phyloP scores from a whole-genome alignment of 2,888 invertebrate genomes.

The Diaphora mendica region DNA sequence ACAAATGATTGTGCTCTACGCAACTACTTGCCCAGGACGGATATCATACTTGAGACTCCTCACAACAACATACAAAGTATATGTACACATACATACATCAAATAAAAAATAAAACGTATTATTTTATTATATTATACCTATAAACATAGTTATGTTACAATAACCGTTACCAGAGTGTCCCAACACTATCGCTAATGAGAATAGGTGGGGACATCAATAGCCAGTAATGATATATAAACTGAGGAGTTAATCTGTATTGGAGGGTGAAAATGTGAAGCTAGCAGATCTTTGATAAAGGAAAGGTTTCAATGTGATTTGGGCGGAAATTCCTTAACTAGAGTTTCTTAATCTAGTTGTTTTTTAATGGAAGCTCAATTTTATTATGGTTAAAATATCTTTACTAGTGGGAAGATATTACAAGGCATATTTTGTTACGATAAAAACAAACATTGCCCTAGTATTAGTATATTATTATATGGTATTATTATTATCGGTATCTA shows the following conservation, averaged over 20 bases:
- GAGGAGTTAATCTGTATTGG: conserved; percentile 45
- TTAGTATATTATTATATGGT: too few relatives aligned
- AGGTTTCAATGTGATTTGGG: conserved; percentile 5
- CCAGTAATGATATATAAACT: conserved; percentile 54
- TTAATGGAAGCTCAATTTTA: background rate
- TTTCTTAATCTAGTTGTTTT: background rate
- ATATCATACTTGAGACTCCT: too few relatives aligned
- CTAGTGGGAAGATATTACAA: too few relatives aligned
- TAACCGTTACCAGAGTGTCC: conserved; percentile 36
- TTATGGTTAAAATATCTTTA: too few relatives aligned
- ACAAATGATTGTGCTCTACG: too few relatives aligned
- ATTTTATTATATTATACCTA: background rate
- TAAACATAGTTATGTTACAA: conserved; percentile 3
- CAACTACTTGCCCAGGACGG: too few relatives aligned
- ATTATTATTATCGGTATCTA: too few relatives aligned
- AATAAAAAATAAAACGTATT: background rate
- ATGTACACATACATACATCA: too few relatives aligned
- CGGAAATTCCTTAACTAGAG: background rate
- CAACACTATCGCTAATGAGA: conserved; percentile 50
- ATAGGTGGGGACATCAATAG: conserved; percentile 49
- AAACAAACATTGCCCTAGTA: too few relatives aligned
- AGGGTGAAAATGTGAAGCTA: conserved; percentile 26
- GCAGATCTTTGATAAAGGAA: conserved; percentile 40
- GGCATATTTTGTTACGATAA: too few relatives aligned
- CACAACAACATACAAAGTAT: too few relatives aligned